These are phyloP conservation scores for Meles meles DNA, from an alignment of 2,113 vertebrate species.

Conservation along the genomic window DNA sequence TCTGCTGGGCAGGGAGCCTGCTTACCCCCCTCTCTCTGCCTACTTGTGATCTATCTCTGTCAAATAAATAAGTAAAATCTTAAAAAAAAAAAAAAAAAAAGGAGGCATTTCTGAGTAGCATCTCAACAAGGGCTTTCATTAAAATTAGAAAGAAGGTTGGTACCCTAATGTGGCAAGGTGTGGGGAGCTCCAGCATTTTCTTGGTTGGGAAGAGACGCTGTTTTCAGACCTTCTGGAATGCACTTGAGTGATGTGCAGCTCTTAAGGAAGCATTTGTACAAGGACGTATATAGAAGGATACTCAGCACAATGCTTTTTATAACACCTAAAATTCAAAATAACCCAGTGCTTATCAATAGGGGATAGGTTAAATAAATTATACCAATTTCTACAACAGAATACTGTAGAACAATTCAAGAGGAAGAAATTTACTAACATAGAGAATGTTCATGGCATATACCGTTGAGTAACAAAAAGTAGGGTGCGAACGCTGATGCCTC, in stretches of 20 bases:
- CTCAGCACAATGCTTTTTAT: background rate
- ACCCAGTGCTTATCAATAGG: background rate
- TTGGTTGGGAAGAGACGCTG: background rate
- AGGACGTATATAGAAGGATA: background rate
- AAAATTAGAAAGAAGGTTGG: background rate
- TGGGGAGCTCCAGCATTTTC: background rate
- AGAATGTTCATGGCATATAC: background rate
- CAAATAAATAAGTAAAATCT: too few relatives aligned
- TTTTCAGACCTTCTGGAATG: background rate
- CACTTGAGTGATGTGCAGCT: background rate
- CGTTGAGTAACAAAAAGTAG: background rate
- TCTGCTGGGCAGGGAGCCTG: too few relatives aligned
- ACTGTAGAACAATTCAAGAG: background rate
- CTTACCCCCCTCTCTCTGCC: too few relatives aligned
- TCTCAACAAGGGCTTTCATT: background rate
- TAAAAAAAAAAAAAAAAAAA: background rate
- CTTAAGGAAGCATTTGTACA: background rate
- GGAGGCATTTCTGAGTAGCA: background rate
- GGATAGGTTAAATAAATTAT: background rate
- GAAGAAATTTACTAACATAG: background rate
- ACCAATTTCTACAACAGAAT: background rate
- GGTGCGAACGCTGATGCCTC: background rate
- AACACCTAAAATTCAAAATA: constrained; percentile 15
- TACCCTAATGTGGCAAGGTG: background rate
- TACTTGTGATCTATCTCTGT: too few relatives aligned